Conservation (phyloP, 2,113 vertebrate genomes). For the Nematolebias whitei region DNA sequence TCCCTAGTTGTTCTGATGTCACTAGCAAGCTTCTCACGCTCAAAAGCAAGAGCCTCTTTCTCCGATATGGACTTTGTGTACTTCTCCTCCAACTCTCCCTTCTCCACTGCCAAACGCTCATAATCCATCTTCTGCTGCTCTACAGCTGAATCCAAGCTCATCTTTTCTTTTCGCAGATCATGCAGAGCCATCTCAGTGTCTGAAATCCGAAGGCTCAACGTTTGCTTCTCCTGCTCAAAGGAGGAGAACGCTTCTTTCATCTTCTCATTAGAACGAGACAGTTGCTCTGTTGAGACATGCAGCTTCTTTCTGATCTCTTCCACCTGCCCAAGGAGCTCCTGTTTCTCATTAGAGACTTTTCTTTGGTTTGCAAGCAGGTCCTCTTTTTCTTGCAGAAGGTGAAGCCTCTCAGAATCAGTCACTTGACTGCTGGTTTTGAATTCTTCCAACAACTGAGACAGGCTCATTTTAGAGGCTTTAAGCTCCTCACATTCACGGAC, state of each 20-base stretch:
- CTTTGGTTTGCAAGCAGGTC: conserved; percentile 78
- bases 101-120: conserved; percentile 68
- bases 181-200: conserved; percentile 80
- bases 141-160: conserved; percentile 75
- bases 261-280: conserved; percentile 56
- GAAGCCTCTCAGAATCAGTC: conserved; percentile 81
- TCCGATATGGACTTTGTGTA: conserved; percentile 72
- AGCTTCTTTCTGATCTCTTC: conserved; percentile 78
- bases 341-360: conserved; percentile 81
- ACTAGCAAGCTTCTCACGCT: conserved; percentile 76
- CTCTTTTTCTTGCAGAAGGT: conserved; percentile 88
- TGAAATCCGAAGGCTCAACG: conserved; percentile 52
- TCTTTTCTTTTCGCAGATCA: conserved; percentile 82
- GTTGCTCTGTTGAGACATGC: conserved; percentile 60
- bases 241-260: conserved; percentile 62
- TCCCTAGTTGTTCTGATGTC: conserved; percentile 73
- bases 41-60: conserved; percentile 67
- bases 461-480: conserved; percentile 76
- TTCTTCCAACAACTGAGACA: conserved; percentile 84
- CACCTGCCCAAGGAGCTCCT: conserved; percentile 80
- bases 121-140: conserved; percentile 80
- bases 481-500: conserved; percentile 78
- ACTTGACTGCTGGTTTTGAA: conserved; percentile 82
- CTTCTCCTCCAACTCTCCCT: conserved; percentile 80
- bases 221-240: conserved; percentile 81